These are phyloP conservation scores for Lasioglossum marginatum DNA, from an alignment of 2,888 invertebrate genomes.

Conservation along the genomic window DNA sequence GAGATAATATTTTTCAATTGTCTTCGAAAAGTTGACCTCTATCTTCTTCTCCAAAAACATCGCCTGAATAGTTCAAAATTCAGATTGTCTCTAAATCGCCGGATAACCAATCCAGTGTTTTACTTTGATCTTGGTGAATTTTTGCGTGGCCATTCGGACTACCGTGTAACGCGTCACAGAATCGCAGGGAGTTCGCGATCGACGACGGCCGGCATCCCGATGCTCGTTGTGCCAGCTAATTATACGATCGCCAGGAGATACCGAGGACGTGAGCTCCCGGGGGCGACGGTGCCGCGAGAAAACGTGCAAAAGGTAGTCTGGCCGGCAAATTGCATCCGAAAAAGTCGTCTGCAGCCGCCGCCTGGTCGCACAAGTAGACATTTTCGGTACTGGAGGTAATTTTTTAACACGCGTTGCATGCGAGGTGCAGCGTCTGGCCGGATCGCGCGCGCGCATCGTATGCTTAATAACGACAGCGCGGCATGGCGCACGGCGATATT, in stretches of 20 bases:
- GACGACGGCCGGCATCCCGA: background rate
- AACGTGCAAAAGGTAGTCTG: constrained; percentile 33
- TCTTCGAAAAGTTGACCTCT: background rate
- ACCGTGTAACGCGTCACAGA: background rate
- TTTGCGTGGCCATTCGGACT: background rate
- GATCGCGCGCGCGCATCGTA: constrained; percentile 27
- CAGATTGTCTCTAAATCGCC: background rate
- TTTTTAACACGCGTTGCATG: constrained; percentile 54
- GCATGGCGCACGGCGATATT: constrained; percentile 74
- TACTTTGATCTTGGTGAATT: background rate
- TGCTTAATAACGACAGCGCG: constrained; percentile 65
- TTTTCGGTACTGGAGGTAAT: constrained; percentile 65
- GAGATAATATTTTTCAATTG: background rate
- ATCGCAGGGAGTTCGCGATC: background rate
- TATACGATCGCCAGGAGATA: constrained; percentile 52
- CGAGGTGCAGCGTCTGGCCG: background rate
- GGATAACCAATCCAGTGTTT: background rate
- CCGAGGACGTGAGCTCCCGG: constrained; percentile 21
- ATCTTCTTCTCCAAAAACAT: background rate
- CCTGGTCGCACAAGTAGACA: constrained; percentile 45
- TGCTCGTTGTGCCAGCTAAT: constrained; percentile 49
- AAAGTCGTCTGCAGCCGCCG: constrained; percentile 38
- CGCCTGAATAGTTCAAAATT: background rate
- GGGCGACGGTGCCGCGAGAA: constrained; percentile 27
- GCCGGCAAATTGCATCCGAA: constrained; percentile 51